Conservation (phyloP, 2,797 vertebrate species). For the Acanthornis magna region DNA sequence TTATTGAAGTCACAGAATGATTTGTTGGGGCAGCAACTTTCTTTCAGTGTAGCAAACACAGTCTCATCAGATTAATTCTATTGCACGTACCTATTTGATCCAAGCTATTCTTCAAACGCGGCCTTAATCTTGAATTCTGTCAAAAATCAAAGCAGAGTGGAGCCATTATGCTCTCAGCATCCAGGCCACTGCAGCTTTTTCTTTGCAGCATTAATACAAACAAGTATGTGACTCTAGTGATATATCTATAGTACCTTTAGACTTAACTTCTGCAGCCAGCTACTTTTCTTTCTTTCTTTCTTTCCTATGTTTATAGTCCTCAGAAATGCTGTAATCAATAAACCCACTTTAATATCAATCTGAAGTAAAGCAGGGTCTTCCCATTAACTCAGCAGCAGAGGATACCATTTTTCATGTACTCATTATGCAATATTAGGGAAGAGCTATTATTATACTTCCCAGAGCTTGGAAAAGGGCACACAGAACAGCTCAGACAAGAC, state of each 20-base stretch:
- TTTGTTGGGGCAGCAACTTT: neutral
- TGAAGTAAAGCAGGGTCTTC: neutral
- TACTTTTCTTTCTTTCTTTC: neutral
- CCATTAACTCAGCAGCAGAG: neutral
- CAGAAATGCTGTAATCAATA: neutral
- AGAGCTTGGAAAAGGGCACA: neutral
- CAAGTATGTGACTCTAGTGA: neutral
- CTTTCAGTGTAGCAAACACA: neutral
- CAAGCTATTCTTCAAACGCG: neutral
- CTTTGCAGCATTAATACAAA: neutral
- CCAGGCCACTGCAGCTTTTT: neutral
- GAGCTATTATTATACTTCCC: neutral
- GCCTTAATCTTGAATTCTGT: neutral
- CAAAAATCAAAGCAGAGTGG: neutral
- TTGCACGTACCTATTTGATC: neutral
- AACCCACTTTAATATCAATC: neutral
- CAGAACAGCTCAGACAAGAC: neutral
- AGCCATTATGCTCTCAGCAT: neutral
- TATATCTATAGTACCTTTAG: neutral
- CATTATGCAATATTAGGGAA: neutral
- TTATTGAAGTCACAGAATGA: neutral
- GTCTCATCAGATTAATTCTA: neutral
- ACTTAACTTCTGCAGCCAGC: neutral
- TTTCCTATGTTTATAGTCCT: neutral
- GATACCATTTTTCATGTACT: neutral